These are phyloP conservation scores for Andrena minutula DNA, from an alignment of 2,888 invertebrate genomes.

Conservation along the genomic window DNA sequence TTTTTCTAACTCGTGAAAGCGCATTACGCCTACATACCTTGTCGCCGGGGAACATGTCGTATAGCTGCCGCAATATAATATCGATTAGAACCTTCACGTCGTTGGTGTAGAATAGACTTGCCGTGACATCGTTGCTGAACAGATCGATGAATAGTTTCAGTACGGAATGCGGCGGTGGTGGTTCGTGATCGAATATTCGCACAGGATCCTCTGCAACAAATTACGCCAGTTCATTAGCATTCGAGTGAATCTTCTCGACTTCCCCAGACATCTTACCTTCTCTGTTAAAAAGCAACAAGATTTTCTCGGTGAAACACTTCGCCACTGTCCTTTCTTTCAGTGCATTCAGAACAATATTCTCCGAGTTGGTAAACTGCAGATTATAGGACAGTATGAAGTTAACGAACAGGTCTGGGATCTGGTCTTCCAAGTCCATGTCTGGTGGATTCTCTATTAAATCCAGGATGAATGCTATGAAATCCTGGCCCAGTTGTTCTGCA, in stretches of 20 bases:
- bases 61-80: conserved; percentile 95
- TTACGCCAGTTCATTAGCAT: background rate
- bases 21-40: conserved; percentile 86
- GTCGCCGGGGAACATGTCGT: conserved; percentile 95
- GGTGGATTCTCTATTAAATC: conserved; percentile 93
- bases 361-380: conserved; percentile 91
- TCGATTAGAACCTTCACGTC: conserved; percentile 97
- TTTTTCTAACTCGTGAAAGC: background rate
- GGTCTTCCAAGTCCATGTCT: conserved; percentile 93
- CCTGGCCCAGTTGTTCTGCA: conserved; percentile 93
- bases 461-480: conserved; percentile 93
- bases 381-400: conserved; percentile 95
- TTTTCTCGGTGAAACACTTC: conserved; percentile 96
- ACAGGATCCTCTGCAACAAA: conserved; percentile 92
- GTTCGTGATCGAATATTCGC: conserved; percentile 93
- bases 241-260: too few relatives aligned
- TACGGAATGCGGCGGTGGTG: conserved; percentile 93
- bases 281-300: conserved; percentile 93
- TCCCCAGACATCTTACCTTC: conserved; percentile 88
- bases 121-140: conserved; percentile 92
- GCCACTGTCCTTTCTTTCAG: conserved; percentile 90
- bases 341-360: conserved; percentile 90
- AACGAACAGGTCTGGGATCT: conserved; percentile 93
- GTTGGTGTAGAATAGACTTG: conserved; percentile 96
- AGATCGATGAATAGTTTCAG: conserved; percentile 95